These are phyloP conservation scores for Pyrochroa serraticornis DNA, from an alignment of 2,888 invertebrate species.

Conservation along the genomic window DNA sequence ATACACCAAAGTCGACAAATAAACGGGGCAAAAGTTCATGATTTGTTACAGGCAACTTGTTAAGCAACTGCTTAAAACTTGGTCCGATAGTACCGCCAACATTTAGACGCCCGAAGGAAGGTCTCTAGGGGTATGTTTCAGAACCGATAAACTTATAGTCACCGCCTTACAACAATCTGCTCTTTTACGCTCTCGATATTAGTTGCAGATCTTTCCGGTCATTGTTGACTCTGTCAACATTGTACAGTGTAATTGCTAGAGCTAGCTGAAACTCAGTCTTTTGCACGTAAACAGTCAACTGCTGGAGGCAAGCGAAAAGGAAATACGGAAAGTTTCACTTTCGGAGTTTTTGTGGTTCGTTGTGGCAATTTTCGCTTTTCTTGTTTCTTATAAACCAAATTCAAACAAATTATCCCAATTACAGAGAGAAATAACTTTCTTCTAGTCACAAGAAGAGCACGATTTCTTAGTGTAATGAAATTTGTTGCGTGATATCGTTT, in stretches of 20 bases:
- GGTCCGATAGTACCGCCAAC: conserved; percentile 14
- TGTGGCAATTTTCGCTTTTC: too few species aligned
- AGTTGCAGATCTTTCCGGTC: conserved; percentile 3
- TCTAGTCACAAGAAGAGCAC: too few species aligned
- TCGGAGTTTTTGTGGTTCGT: too few species aligned
- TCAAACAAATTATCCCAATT: too few species aligned
- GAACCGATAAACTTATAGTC: conserved; percentile 14
- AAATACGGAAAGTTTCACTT: too few species aligned
- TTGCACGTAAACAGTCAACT: too few species aligned
- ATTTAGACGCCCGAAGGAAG: conserved; percentile 18
- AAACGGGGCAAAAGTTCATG: conserved; percentile 24
- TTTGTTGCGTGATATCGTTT: too few species aligned
- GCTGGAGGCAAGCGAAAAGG: too few species aligned
- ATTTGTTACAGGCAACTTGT: conserved; percentile 30
- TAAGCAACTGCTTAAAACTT: conserved; percentile 18
- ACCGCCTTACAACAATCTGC: conserved; percentile 1
- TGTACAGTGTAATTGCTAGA: neutral
- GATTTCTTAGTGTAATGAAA: too few species aligned
- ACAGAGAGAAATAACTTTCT: too few species aligned
- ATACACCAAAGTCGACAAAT: conserved; percentile 4
- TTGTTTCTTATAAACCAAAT: too few species aligned
- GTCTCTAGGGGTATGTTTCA: conserved; percentile 16
- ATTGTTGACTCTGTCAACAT: conserved; percentile 7
- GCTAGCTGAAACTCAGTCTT: neutral
- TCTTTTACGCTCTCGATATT: conserved; percentile 2